These are phyloP conservation scores for Sceliomorpha sp. DNA, from an alignment of 2,888 invertebrate species.

Conservation along the genomic window DNA sequence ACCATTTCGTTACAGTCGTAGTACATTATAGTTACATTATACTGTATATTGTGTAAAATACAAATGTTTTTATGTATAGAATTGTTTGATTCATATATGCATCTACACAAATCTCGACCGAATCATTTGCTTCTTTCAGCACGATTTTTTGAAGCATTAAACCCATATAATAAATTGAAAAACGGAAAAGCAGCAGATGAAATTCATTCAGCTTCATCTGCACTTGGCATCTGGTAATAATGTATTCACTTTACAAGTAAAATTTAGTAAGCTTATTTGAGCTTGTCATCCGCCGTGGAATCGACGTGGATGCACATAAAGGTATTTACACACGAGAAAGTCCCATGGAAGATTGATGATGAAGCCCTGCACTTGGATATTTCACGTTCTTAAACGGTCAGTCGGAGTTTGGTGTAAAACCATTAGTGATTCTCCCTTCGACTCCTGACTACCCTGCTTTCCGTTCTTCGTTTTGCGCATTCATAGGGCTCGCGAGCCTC, in stretches of 20 bases:
- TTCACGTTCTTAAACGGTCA: slow-evolving; percentile 66
- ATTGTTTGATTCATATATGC: no score
- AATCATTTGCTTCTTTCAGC: no score
- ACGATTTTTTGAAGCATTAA: no score
- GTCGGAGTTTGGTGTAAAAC: slow-evolving; percentile 68
- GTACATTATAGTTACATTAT: no score
- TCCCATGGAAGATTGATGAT: slow-evolving; percentile 74
- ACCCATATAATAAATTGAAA: no score
- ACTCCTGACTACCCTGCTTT: slow-evolving; percentile 37
- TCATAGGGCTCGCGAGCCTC: slow-evolving; percentile 33
- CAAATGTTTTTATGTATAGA: no score
- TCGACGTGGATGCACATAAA: slow-evolving; percentile 50
- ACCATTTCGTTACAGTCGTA: no score
- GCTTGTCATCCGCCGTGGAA: slow-evolving; percentile 50
- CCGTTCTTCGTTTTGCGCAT: slow-evolving; percentile 35
- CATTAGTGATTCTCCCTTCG: slow-evolving; percentile 66
- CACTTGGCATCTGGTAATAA: slow-evolving; percentile 62
- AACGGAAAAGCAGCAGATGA: no score
- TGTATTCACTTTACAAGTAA: slow-evolving; percentile 52
- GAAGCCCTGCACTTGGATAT: slow-evolving; percentile 54
- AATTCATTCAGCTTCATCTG: slow-evolving; percentile 6
- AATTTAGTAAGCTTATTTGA: slow-evolving; percentile 59
- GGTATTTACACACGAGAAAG: slow-evolving; percentile 73
- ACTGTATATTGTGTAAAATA: no score
- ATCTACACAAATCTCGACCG: no score